Conservation (phyloP, 2,797 vertebrate species). For the Neosalanx taihuensis region DNA sequence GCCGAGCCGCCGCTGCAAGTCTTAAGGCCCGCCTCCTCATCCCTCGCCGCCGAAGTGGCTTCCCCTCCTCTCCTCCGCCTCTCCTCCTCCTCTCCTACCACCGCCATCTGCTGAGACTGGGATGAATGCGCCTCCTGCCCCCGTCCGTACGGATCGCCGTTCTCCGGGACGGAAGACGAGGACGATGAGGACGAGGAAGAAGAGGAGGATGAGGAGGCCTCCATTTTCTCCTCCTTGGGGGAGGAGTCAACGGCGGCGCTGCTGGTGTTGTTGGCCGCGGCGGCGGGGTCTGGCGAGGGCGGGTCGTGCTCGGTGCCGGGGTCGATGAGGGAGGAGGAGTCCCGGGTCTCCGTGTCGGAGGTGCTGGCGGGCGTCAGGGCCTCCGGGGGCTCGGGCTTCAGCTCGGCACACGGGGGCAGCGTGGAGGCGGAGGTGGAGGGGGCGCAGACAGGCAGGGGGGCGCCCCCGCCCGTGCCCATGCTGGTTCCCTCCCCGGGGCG, state of each 20-base stretch:
- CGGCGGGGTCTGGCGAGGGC: constrained; percentile 82
- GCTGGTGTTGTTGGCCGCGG: constrained; percentile 42
- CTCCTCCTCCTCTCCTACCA: constrained; percentile 66
- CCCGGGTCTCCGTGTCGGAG: constrained; percentile 94
- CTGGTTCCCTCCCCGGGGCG: constrained; percentile 69
- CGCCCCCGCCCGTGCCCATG: constrained; percentile 46
- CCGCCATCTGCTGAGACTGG: constrained; percentile 60
- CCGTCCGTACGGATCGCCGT: constrained; percentile 52
- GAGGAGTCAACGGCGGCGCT: constrained; percentile 63
- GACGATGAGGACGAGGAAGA: constrained; percentile 70
- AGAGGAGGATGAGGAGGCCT: constrained; percentile 76
- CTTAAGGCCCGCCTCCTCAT: constrained; percentile 70
- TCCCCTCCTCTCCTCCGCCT: constrained; percentile 61
- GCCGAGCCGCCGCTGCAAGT: constrained; percentile 44
- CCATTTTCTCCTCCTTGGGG: constrained; percentile 88
- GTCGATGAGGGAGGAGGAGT: constrained; percentile 96
- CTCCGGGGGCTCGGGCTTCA: constrained; percentile 83
- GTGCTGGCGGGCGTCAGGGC: constrained; percentile 89
- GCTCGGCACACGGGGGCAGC: constrained; percentile 64
- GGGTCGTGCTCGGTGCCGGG: constrained; percentile 96
- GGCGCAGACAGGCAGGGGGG: constrained; percentile 43
- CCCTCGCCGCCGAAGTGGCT: constrained; percentile 48
- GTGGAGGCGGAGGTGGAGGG: constrained; percentile 51
- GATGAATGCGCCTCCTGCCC: constrained; percentile 57
- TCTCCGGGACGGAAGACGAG: constrained; percentile 67